Evolutionary conservation across 2,888 invertebrate species (phyloP).

Genomic region (Fissipunctia ypsillon): DNA sequence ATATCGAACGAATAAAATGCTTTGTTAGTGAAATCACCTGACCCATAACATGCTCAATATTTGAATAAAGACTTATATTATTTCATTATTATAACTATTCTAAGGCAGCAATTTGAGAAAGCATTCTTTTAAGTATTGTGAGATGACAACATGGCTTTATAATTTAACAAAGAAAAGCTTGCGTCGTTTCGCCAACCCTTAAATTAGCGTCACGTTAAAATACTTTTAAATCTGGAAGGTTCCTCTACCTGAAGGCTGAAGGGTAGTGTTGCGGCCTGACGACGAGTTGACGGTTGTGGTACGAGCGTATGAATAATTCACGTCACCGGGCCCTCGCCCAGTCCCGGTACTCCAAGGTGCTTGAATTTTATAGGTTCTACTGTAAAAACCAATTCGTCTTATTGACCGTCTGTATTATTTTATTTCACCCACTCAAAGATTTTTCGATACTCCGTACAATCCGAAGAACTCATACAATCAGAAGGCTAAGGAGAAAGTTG

Average conservation of each 20-base stretch:
- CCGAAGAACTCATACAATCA: not conserved
- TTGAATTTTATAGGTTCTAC: constrained; percentile 30
- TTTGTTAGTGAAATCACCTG: constrained; percentile 16
- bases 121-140: too few species aligned
- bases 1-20: constrained; percentile 18
- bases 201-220: constrained; percentile 21
- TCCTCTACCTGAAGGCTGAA: constrained; percentile 50
- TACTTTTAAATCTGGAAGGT: constrained; percentile 37
- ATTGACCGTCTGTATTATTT: constrained; percentile 19
- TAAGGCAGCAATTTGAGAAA: too few species aligned
- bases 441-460: not conserved
- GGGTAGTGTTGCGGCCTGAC: constrained; percentile 74
- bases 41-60: too few species aligned
- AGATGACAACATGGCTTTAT: too few species aligned
- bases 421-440: not conserved
- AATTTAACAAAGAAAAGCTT: too few species aligned
- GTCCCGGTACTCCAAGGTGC: constrained; percentile 58
- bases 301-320: constrained; percentile 85
- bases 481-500: not conserved
- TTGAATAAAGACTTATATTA: too few species aligned
- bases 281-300: constrained; percentile 77
- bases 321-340: constrained; percentile 75
- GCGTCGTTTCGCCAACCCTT: not conserved
- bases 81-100: too few species aligned
- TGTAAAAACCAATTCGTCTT: constrained; percentile 22